A percentile compares a stretch with the other conserved stretches of the same genome.
Evolutionary conservation across 2,888 invertebrate species (phyloP).

Genomic region (Abscondita cerata): DNA sequence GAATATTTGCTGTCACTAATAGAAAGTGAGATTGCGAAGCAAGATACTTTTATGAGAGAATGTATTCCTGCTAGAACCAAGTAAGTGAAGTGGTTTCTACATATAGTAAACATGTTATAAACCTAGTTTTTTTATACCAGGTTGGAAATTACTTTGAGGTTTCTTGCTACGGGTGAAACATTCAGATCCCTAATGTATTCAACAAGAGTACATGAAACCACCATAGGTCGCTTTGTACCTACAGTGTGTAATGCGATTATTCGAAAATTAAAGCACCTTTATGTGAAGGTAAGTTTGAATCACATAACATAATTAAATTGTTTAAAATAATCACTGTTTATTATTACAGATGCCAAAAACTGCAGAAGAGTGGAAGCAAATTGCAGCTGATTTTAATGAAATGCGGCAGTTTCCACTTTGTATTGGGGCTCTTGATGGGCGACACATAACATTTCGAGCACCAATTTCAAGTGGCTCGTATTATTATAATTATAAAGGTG

Average conservation of each 20-base stretch:
- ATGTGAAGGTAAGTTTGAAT: background rate
- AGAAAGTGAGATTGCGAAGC: too few relatives aligned
- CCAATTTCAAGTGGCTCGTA: constrained; percentile 38
- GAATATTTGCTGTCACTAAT: background rate
- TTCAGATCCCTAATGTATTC: background rate
- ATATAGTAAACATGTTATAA: background rate
- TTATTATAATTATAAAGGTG: constrained; percentile 44
- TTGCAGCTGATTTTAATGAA: constrained; percentile 16
- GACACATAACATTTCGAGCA: constrained; percentile 38
- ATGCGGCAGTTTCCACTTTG: constrained; percentile 42
- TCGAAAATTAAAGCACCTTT: background rate
- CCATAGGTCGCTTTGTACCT: background rate
- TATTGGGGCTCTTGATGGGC: constrained; percentile 40
- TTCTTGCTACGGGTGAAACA: background rate
- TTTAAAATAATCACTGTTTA: too few relatives aligned
- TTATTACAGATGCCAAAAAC: constrained; percentile 15
- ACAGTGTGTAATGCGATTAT: background rate
- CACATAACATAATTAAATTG: background rate
- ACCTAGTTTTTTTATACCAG: background rate
- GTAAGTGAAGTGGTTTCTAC: background rate
- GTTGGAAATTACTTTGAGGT: background rate
- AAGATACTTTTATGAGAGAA: background rate
- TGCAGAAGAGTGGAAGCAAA: constrained; percentile 9
- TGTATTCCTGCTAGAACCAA: background rate
- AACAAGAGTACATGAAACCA: background rate